These are phyloP conservation scores for Theropithecus gelada DNA, from an alignment of 2,113 vertebrate genomes.

Conservation along the genomic window DNA sequence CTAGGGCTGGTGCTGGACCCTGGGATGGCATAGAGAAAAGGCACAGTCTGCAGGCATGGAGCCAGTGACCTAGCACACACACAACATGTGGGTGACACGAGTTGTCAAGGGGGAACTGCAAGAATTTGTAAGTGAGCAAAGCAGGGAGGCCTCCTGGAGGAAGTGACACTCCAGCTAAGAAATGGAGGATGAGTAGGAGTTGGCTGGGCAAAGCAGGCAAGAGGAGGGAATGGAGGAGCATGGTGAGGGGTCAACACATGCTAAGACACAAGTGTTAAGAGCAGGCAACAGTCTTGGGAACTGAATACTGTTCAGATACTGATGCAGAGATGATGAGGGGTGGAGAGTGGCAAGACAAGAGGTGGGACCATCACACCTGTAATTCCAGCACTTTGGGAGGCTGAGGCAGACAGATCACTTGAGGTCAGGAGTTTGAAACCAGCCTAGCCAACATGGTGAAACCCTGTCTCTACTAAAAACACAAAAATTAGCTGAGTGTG, in stretches of 20 bases:
- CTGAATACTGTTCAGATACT: rapidly evolving
- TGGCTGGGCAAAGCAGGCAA: neutral
- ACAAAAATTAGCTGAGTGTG: no score
- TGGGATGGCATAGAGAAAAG: neutral
- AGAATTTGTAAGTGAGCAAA: constrained; percentile 55
- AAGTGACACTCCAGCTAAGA: neutral
- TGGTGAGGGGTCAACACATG: rapidly evolving
- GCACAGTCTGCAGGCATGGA: neutral
- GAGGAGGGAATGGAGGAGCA: rapidly evolving
- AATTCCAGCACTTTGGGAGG: no score
- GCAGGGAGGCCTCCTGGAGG: neutral
- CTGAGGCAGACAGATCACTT: no score
- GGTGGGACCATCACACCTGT: neutral
- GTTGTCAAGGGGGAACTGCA: constrained; percentile 63
- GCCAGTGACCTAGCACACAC: neutral
- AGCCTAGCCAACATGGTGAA: no score
- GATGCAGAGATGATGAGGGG: neutral
- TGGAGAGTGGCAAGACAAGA: neutral
- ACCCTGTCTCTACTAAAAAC: no score
- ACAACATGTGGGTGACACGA: constrained; percentile 44
- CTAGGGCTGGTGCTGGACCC: neutral
- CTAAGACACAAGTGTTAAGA: neutral
- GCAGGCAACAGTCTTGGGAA: neutral
- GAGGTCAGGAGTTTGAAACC: no score
- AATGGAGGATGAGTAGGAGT: neutral